Conservation (phyloP, 2,888 invertebrate species). For the Patella ulyssiponensis region DNA sequence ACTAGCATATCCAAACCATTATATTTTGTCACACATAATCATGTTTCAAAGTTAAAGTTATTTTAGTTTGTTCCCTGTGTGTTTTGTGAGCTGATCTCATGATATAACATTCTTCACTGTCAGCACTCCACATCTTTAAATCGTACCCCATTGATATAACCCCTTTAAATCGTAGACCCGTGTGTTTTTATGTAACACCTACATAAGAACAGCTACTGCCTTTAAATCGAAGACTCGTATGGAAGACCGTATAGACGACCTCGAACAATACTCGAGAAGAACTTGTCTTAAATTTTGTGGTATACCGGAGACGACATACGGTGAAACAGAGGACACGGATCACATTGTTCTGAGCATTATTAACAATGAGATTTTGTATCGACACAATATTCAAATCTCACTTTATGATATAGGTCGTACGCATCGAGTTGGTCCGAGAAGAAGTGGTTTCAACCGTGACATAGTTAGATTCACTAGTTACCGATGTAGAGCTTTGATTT, state of each 20-base stretch:
- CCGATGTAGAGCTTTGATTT: background rate
- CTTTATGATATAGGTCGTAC: background rate
- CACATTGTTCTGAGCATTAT: background rate
- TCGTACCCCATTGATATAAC: too few relatives aligned
- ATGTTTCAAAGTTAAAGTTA: too few relatives aligned
- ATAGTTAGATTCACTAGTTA: background rate
- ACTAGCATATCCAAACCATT: too few relatives aligned
- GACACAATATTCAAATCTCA: background rate
- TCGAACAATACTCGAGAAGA: constrained; percentile 1
- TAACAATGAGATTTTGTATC: background rate
- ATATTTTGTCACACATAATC: too few relatives aligned
- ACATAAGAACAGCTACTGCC: too few relatives aligned
- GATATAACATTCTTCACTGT: too few relatives aligned
- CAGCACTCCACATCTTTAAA: too few relatives aligned
- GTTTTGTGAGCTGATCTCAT: too few relatives aligned
- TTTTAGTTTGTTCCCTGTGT: too few relatives aligned
- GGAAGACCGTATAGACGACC: background rate
- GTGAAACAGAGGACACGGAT: background rate
- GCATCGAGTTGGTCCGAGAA: background rate
- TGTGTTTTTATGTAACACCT: too few relatives aligned
- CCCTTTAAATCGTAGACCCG: too few relatives aligned
- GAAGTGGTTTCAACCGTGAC: background rate
- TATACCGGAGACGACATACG: background rate
- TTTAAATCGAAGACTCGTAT: background rate
- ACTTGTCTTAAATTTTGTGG: constrained; percentile 4